Percentiles rank a stretch among this genome's conserved stretches.
These are phyloP conservation scores for Loris lydekkerianus DNA, from an alignment of 2,797 vertebrate species.

Conservation along the genomic window DNA sequence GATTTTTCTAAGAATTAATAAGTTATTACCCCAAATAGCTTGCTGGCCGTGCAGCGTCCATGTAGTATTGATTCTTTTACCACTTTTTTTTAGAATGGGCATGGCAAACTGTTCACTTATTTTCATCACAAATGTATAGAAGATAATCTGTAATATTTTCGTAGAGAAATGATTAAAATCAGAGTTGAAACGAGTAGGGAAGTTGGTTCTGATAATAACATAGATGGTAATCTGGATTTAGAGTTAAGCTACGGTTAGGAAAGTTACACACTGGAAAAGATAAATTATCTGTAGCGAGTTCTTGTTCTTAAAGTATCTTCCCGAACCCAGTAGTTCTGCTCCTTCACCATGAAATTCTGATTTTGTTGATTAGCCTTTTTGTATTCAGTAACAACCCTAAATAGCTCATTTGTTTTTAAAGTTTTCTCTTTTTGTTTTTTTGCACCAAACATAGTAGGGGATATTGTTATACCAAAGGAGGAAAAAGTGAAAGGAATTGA, in stretches of 20 bases:
- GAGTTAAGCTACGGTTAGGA: not conserved
- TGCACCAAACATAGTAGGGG: not conserved
- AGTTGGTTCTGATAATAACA: not conserved
- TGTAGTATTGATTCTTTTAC: not conserved
- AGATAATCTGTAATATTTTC: not conserved
- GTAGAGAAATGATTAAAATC: not conserved
- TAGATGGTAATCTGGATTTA: not conserved
- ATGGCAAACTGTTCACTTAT: not conserved
- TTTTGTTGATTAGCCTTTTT: not conserved
- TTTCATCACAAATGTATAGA: not conserved
- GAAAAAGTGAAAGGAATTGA: not conserved
- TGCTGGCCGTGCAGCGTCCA: not conserved
- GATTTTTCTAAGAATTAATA: conserved; percentile 47
- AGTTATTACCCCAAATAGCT: not conserved
- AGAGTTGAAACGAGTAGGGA: not conserved
- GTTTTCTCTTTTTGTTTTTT: not conserved
- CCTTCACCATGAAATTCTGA: not conserved
- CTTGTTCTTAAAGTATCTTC: not conserved
- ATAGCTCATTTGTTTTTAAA: not conserved
- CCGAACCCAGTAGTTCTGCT: not conserved
- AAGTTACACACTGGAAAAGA: not conserved
- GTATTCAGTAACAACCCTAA: not conserved
- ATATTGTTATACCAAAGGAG: not conserved
- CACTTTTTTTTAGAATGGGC: not conserved
- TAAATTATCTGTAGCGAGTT: not conserved